Percentiles rank a stretch among this genome's conserved stretches.
Conservation (phyloP, 1,140 invertebrate species). For the Forficula auricularia region DNA sequence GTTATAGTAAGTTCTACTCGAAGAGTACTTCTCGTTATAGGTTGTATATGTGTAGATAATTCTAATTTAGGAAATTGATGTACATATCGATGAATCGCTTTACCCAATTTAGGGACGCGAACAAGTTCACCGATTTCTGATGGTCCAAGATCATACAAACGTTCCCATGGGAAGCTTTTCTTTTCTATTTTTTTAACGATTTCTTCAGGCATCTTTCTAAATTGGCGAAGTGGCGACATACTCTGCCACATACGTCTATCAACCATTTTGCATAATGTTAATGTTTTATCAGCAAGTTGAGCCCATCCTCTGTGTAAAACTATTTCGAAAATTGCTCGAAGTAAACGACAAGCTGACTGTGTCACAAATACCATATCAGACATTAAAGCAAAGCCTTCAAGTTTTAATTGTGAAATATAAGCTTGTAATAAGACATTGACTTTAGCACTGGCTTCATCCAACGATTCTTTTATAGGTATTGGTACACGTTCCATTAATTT, state of each 20-base stretch:
- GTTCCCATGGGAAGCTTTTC: slow-evolving; percentile 87
- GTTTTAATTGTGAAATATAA: slow-evolving; percentile 94
- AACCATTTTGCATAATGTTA: slow-evolving; percentile 97
- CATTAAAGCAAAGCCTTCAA: slow-evolving; percentile 97
- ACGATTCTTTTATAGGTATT: slow-evolving; percentile 89
- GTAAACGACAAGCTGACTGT: slow-evolving; percentile 85
- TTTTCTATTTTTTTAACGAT: slow-evolving; percentile 97
- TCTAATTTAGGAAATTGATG: slow-evolving; percentile 94
- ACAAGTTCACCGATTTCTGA: slow-evolving; percentile 97
- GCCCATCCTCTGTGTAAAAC: slow-evolving; percentile 83
- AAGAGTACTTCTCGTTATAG: slow-evolving; percentile 87
- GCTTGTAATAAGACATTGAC: slow-evolving; percentile 90
- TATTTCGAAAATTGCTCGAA: slow-evolving; percentile 96
- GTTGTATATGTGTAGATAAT: slow-evolving; percentile 89
- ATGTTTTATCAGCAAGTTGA: slow-evolving; percentile 85
- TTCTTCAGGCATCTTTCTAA: slow-evolving; percentile 95
- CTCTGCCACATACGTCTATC: slow-evolving; percentile 98
- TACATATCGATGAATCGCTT: slow-evolving; percentile 94
- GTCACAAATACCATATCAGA: slow-evolving; percentile 99
- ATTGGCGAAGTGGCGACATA: slow-evolving; percentile 95
- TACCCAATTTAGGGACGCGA: slow-evolving; percentile 87
- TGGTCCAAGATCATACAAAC: slow-evolving; percentile 84
- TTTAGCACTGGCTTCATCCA: slow-evolving; percentile 96
- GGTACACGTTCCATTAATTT: slow-evolving; percentile 96
- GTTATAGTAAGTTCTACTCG: slow-evolving; percentile 95